These are phyloP conservation scores for Campaea margaritaria DNA, from an alignment of 2,888 invertebrate genomes.

Conservation along the genomic window DNA sequence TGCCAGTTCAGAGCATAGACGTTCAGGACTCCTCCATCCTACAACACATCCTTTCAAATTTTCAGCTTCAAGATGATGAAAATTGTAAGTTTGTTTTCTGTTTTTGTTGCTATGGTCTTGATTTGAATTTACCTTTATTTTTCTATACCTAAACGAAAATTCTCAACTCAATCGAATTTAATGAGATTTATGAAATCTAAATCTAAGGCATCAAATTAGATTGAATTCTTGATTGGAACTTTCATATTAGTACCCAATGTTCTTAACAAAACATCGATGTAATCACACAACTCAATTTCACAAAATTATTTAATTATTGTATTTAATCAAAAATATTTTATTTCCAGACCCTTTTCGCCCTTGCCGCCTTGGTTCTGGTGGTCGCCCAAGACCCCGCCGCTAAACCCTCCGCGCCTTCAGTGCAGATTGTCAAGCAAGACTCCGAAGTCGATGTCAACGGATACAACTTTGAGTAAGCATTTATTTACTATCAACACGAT, in stretches of 20 bases:
- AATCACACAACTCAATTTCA: too few species aligned
- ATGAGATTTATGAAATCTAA: too few species aligned
- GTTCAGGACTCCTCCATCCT: constrained; percentile 66
- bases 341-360: constrained; percentile 65
- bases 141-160: too few species aligned
- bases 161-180: too few species aligned
- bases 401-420: constrained; percentile 59
- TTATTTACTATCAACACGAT: too few species aligned
- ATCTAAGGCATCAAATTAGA: too few species aligned
- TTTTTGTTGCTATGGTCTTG: constrained; percentile 6
- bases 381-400: constrained; percentile 61
- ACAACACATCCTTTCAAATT: constrained; percentile 55
- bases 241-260: too few species aligned
- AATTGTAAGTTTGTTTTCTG: constrained; percentile 66
- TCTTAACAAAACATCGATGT: too few species aligned
- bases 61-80: constrained; percentile 68
- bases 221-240: too few species aligned
- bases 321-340: background rate
- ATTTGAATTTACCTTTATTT: too few species aligned
- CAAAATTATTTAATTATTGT: too few species aligned
- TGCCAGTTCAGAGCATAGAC: constrained; percentile 66
- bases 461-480: constrained; percentile 87
- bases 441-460: constrained; percentile 86
- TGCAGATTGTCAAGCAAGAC: constrained; percentile 86
- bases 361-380: constrained; percentile 65